These are phyloP conservation scores for Melanotaenia duboulayi DNA, from an alignment of 2,113 vertebrate genomes.

Conservation along the genomic window DNA sequence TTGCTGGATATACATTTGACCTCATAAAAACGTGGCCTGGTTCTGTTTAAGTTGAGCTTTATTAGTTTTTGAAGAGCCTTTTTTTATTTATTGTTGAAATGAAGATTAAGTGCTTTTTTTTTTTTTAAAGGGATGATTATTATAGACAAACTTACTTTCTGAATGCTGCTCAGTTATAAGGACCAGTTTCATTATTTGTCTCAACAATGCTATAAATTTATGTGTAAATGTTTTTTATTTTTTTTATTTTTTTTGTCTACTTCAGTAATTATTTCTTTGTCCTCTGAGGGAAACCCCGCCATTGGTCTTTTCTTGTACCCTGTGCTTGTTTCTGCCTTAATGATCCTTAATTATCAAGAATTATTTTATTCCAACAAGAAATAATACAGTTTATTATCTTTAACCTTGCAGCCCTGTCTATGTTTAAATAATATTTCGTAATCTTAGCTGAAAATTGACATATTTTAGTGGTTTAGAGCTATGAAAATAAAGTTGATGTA, in stretches of 20 bases:
- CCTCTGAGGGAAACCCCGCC: neutral
- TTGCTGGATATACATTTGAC: constrained; percentile 47
- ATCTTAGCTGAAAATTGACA: constrained; percentile 26
- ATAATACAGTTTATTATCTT: constrained; percentile 10
- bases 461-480: constrained; percentile 43
- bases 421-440: constrained; percentile 5
- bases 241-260: constrained; percentile 1
- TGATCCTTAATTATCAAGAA: neutral
- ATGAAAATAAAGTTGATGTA: constrained; percentile 45
- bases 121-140: constrained; percentile 23
- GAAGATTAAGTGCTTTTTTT: neutral
- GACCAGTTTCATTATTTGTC: neutral
- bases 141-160: constrained; percentile 22
- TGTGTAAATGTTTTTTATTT: constrained; percentile 1
- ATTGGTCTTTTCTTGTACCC: neutral
- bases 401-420: constrained; percentile 13
- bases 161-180: constrained; percentile 17
- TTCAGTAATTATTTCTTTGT: neutral
- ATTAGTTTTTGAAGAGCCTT: neutral
- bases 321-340: constrained; percentile 3
- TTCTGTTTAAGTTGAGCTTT: constrained; percentile 10
- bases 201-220: neutral
- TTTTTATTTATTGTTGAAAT: neutral
- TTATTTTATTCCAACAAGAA: constrained; percentile 3
- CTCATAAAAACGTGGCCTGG: constrained; percentile 17